Evolutionary conservation across 2,797 vertebrate species (phyloP), one percentile per base, ranked within the genome.

Genomic region (Apodemus agrarius): DNA sequence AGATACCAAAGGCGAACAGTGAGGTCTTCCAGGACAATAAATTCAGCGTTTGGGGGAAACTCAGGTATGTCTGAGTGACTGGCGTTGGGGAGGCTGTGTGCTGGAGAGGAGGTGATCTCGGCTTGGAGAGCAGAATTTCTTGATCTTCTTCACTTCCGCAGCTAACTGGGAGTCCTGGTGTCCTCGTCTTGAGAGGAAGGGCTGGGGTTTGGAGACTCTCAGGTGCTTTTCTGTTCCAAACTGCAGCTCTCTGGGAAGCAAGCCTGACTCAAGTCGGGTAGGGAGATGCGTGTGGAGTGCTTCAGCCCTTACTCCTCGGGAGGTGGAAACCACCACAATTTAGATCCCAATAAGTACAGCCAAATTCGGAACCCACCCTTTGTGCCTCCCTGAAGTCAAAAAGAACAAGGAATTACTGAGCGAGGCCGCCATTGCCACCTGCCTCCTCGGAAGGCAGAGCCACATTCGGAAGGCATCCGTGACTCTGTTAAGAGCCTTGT

Each of bases 381-480:
- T 31, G 89, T 67, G 92, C 92, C 61, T 92, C 90, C 88, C 92
- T 96, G 97, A 98, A 94, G 97, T 96, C 97, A 96, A 31, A 97
- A 80, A 93, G 82, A 96, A 91, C 98, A 97, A 97, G 93, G 92
- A 97, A 96, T 86, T 95, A 95, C 61, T 52, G 84, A 98, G 93
- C 85, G 97, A 97, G 97, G 93, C 96, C 96, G 85, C 92, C 92
- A 93, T 67, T 97, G 94, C 96, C 96, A 94, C 29, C 54, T 34
- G 93, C 95, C 97, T 95, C 52, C 54, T 96, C 86, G 89, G 97
- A 98, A 96, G 65, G 37, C 24, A 1, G 67, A 83, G 91, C 57
- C 96, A 96, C 97, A 98, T 98, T 98, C 97, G 97, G 97, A 90
- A 97, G 95, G 92, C 91, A 96, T 88, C 91, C 92, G 54, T 96